Percentiles rank a stretch among this genome's conserved stretches.
phyloP scores from a whole-genome alignment of 2,113 vertebrate species.

The Accipiter cooperii region DNA sequence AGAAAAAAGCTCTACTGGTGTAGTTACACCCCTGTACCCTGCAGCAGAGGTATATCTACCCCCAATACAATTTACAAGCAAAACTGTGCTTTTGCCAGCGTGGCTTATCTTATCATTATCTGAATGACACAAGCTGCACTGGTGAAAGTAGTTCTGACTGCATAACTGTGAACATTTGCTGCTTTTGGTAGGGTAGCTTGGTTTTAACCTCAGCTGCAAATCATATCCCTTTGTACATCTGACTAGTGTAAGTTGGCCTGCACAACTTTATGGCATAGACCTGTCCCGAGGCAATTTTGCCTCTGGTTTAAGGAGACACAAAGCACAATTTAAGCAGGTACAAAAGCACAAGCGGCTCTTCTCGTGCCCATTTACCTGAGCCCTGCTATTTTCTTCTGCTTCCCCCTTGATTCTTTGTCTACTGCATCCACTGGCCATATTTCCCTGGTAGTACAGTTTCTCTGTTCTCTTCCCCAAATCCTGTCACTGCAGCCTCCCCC shows the following conservation, averaged over 20 bases:
- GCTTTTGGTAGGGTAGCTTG: rapidly evolving
- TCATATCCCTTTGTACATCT: background rate
- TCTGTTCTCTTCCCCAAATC: background rate
- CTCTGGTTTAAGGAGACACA: background rate
- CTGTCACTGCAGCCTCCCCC: background rate
- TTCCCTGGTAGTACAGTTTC: background rate
- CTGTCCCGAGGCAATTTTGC: background rate
- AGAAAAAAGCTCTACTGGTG: background rate
- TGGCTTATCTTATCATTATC: background rate
- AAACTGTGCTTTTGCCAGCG: background rate
- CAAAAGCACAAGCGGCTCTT: background rate
- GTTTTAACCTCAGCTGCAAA: background rate
- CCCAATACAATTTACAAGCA: background rate
- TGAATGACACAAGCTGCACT: background rate
- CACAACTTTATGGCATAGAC: background rate
- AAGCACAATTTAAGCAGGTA: background rate
- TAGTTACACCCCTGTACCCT: background rate
- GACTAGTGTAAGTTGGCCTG: background rate
- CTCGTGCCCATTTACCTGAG: background rate
- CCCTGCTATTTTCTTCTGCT: background rate
- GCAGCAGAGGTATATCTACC: background rate
- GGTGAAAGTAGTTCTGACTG: background rate
- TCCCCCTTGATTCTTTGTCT: background rate
- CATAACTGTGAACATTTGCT: background rate
- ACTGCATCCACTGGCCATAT: background rate